phyloP scores from a whole-genome alignment of 2,113 vertebrate species.

The Aplodontia rufa region DNA sequence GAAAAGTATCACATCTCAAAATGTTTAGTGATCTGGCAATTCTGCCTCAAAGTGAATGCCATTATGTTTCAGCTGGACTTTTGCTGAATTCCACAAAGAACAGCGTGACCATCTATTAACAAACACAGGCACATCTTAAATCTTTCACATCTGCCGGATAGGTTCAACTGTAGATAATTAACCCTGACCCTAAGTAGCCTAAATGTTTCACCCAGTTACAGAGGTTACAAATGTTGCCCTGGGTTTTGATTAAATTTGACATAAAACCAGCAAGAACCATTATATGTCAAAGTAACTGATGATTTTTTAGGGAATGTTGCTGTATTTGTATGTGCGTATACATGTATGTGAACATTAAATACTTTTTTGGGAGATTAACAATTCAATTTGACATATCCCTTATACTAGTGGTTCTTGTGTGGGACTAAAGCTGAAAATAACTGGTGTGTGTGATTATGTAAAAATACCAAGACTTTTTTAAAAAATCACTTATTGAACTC shows the following conservation, averaged over 20 bases:
- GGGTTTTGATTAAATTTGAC: conserved; percentile 51
- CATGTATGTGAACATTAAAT: conserved; percentile 2
- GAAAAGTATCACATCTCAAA: conserved; percentile 6
- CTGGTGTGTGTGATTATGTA: not conserved
- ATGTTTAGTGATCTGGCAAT: conserved; percentile 16
- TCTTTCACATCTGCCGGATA: conserved; percentile 31
- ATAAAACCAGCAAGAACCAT: conserved; percentile 16
- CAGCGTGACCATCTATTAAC: conserved; percentile 44
- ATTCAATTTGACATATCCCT: not conserved
- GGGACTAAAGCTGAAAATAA: conserved; percentile 2
- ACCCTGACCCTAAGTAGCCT: not conserved
- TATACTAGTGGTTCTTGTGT: not conserved
- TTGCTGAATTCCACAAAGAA: conserved; percentile 54
- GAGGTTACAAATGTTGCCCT: conserved; percentile 24
- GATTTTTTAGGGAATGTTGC: conserved; percentile 36
- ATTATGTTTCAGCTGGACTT: conserved; percentile 45
- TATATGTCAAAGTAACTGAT: not conserved
- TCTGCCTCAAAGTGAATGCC: conserved; percentile 15
- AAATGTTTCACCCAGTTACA: not conserved
- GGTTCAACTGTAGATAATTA: conserved; percentile 51
- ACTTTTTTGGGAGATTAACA: conserved; percentile 39
- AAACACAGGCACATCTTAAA: not conserved
- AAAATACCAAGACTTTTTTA: not conserved
- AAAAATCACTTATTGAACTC: not conserved
- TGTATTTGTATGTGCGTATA: not conserved